Percentiles rank a stretch among this genome's conserved stretches.
Evolutionary conservation across 92 coral and sea anemone species (phyloP).

Genomic region (Porites cylindrica): DNA sequence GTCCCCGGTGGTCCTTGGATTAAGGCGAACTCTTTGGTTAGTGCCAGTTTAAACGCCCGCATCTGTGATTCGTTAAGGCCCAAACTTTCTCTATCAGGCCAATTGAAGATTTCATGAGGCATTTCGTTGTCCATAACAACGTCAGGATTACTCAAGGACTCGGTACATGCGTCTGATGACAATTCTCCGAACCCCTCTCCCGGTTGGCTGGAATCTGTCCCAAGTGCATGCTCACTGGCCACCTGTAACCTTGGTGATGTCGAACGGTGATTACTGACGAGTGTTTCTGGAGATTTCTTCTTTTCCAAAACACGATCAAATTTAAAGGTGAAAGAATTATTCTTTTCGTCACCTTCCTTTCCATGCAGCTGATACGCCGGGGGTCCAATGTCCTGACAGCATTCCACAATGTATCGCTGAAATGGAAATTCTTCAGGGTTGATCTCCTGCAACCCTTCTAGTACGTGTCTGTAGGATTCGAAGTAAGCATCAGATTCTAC

Average conservation of each 20-base stretch:
- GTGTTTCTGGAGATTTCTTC: no score
- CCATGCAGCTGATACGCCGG: constrained; percentile 56
- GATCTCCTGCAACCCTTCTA: constrained; percentile 73
- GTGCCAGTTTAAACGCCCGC: constrained; percentile 85
- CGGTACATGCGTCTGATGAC: not conserved
- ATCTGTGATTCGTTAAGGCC: constrained; percentile 92
- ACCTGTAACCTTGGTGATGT: not conserved
- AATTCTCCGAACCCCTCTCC: not conserved
- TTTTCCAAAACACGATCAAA: constrained; percentile 10
- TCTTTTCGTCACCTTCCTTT: not conserved
- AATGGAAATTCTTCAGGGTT: constrained; percentile 72
- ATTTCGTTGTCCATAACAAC: constrained; percentile 7
- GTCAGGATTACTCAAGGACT: constrained; percentile 2
- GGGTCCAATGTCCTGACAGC: constrained; percentile 59
- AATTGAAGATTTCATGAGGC: constrained; percentile 43
- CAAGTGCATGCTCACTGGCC: not conserved
- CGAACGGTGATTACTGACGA: not conserved
- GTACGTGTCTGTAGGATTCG: constrained; percentile 87
- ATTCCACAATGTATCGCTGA: constrained; percentile 80
- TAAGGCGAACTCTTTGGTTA: constrained; percentile 84
- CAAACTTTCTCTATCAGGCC: constrained; percentile 86
- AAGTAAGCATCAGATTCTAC: constrained; percentile 86
- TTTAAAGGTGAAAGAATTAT: constrained; percentile 31
- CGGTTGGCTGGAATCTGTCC: not conserved
- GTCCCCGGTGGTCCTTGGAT: constrained; percentile 99